Percentiles rank a stretch among this genome's conserved stretches.
These are phyloP conservation scores for Eretmochelys imbricata DNA, from an alignment of 2,113 vertebrate species.

Conservation along the genomic window DNA sequence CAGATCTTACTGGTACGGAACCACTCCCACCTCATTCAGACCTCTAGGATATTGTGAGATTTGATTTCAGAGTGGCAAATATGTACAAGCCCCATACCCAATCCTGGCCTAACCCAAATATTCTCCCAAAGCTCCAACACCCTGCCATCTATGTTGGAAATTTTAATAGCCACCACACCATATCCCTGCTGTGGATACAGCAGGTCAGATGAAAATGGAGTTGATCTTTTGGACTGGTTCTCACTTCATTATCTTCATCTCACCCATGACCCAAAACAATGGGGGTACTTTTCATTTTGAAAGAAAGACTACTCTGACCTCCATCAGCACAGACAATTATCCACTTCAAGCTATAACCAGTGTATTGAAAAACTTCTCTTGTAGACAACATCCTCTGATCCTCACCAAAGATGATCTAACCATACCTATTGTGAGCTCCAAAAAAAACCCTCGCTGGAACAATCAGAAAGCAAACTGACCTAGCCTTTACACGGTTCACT, in stretches of 20 bases:
- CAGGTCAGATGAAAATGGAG: neutral
- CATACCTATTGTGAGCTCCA: neutral
- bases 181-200: too few relatives aligned
- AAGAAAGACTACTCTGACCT: too few relatives aligned
- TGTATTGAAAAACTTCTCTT: neutral
- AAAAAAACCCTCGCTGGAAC: neutral
- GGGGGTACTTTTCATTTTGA: neutral
- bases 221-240: neutral
- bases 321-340: neutral
- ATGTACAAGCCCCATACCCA: neutral
- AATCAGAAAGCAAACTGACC: neutral
- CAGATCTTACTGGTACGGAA: neutral
- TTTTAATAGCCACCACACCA: neutral
- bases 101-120: neutral
- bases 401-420: neutral
- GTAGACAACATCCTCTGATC: neutral
- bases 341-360: neutral
- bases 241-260: neutral
- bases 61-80: neutral
- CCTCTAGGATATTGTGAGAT: neutral
- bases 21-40: neutral
- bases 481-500: neutral
- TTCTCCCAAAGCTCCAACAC: neutral
- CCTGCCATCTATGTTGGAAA: neutral
- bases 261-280: neutral